Base-by-base conservation (phyloP, 1,140 invertebrate species). In the Cotesia glomerata region DNA sequence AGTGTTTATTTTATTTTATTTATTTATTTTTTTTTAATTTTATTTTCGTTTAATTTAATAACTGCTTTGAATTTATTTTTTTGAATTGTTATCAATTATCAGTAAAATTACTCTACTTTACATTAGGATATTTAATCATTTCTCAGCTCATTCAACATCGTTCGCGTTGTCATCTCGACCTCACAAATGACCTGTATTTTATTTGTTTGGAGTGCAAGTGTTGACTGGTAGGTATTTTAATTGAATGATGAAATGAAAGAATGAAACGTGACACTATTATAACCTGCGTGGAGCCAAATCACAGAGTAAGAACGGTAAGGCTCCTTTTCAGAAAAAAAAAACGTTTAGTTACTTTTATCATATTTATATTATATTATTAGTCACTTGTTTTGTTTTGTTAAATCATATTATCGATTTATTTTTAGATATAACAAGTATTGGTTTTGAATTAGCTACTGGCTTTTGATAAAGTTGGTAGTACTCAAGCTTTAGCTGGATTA, bases 221-320 rank as follows among this genome's bases (percentile, higher is more conserved):
- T 67, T 67, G 16, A 67, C 11, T 73, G 77, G 77, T 84, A 80
- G 75, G 81, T 84, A 79, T 80, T 79, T 82, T 80, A 80, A 75
- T 52, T 83, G 81, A 77, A 80, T 85, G 39, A 45, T 45, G 79
- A 85, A 80, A 85, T 85, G 83, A 84, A 81, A 86, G 83, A 84
- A 86, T 86, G 85, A 86, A 85, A 86, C 85, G 84, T 78, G 84
- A 85, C 76, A 86, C 85, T 79, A 80, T 86, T 76, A 85, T 86
- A 81, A 85, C 84, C 83, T 85, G 84, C 78, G 76, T 83, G 78
- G 85, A 86, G 79, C 78, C 82, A 78, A 85, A 84, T 77, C 84
- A 83, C 83, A 82, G 85, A 85, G 81, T 83, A 67, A 80, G 83
- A 84, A 86, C 84, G 82, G 85, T 85, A 83, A 85, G 77, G 77